Percentiles rank a stretch among this genome's conserved stretches.
Evolutionary conservation across 2,888 invertebrate species (phyloP).

Genomic region (Cetonia aurata): DNA sequence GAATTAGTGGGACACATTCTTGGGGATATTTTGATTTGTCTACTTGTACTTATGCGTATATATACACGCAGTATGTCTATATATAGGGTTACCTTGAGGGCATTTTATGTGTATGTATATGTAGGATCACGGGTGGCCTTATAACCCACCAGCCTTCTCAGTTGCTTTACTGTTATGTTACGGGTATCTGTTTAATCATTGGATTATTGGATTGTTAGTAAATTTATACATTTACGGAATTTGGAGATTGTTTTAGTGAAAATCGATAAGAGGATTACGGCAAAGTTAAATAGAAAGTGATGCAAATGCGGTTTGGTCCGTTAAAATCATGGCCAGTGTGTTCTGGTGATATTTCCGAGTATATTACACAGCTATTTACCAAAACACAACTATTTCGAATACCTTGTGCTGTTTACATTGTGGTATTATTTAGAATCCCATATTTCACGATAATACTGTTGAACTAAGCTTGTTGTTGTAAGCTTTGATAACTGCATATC

Average conservation of each 20-base stretch:
- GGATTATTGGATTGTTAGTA: constrained; percentile 37
- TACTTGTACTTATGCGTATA: constrained; percentile 4
- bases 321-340: background rate
- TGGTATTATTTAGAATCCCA: no score
- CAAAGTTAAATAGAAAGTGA: constrained; percentile 28
- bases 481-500: no score
- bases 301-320: background rate
- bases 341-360: background rate
- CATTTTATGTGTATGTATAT: constrained; percentile 27
- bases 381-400: no score
- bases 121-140: constrained; percentile 23
- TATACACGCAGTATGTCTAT: background rate
- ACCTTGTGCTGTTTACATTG: no score
- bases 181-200: constrained; percentile 37
- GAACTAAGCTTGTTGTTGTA: no score
- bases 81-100: constrained; percentile 2
- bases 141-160: constrained; percentile 7
- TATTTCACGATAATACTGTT: no score
- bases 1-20: constrained; percentile 10
- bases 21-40: constrained; percentile 25
- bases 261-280: constrained; percentile 22
- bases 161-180: constrained; percentile 32
- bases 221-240: constrained; percentile 50
- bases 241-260: constrained; percentile 30
- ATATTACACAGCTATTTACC: no score